phyloP scores from a whole-genome alignment of 2,113 vertebrate species.

The Xenopus borealis region DNA sequence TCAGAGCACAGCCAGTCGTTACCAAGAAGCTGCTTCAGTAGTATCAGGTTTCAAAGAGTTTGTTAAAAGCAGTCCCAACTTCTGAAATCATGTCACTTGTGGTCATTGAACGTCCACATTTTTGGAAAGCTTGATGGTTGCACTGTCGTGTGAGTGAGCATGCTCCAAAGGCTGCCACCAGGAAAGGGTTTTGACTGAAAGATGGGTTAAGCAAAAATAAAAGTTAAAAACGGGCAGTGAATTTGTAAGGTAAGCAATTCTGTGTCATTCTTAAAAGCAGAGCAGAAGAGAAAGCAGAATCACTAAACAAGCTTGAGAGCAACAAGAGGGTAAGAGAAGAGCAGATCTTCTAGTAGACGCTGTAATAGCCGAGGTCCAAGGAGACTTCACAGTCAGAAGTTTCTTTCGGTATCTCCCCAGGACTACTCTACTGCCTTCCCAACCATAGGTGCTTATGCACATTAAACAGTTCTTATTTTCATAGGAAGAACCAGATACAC shows the following conservation, averaged over 20 bases:
- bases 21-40: slow-evolving; percentile 7
- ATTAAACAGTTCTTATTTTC: too few relatives aligned
- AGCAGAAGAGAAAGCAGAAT: not conserved
- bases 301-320: too few relatives aligned
- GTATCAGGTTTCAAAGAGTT: slow-evolving; percentile 84
- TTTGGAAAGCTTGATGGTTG: slow-evolving; percentile 88
- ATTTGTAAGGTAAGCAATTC: not conserved
- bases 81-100: slow-evolving; percentile 92
- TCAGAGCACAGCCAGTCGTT: not conserved
- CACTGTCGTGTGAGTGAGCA: slow-evolving; percentile 86
- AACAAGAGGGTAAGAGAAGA: too few relatives aligned
- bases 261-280: not conserved
- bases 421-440: too few relatives aligned
- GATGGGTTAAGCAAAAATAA: not conserved
- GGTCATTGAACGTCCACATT: slow-evolving; percentile 82
- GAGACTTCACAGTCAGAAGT: too few relatives aligned
- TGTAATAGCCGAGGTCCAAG: too few relatives aligned
- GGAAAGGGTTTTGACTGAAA: slow-evolving; percentile 73
- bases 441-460: too few relatives aligned
- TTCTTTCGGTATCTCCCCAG: too few relatives aligned
- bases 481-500: too few relatives aligned
- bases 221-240: not conserved
- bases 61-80: slow-evolving; percentile 84
- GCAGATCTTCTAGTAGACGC: too few relatives aligned
- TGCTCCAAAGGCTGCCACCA: slow-evolving; percentile 88